Evolutionary conservation across 2,797 vertebrate species (phyloP).

Genomic region (Lateolabrax maculatus): DNA sequence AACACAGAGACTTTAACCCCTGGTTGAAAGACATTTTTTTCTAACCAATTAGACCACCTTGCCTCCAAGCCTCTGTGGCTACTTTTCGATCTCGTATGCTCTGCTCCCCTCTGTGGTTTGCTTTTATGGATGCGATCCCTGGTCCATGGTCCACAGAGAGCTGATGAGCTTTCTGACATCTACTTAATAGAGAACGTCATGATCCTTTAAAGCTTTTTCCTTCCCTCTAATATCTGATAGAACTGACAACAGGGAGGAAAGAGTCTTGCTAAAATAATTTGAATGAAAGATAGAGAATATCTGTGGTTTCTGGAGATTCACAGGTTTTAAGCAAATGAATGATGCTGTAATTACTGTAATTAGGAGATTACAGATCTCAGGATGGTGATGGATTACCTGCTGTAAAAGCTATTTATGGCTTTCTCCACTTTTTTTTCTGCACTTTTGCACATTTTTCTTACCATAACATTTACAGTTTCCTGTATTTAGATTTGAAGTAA

Average conservation of each 20-base stretch:
- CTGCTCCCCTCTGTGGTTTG: neutral
- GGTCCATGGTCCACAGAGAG: slow-evolving; percentile 21
- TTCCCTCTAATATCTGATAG: neutral
- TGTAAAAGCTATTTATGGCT: neutral
- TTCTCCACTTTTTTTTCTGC: too few species aligned
- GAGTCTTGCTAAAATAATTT: too few species aligned
- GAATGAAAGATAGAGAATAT: neutral
- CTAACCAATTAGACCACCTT: slow-evolving; percentile 17
- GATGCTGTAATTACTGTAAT: slow-evolving; percentile 16
- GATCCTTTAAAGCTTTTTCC: slow-evolving; percentile 9
- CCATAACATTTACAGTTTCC: too few species aligned
- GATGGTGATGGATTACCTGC: too few species aligned
- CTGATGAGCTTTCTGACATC: slow-evolving; percentile 17
- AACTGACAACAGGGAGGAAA: slow-evolving; percentile 8
- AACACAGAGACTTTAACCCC: slow-evolving; percentile 11
- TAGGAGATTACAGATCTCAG: too few species aligned
- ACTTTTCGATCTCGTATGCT: neutral
- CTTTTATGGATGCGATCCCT: slow-evolving; percentile 23
- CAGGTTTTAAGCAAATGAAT: slow-evolving; percentile 9
- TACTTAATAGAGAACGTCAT: slow-evolving; percentile 19
- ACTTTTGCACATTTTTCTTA: too few species aligned
- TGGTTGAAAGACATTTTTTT: neutral
- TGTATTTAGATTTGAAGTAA: too few species aligned
- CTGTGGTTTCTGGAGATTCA: slow-evolving; percentile 1
- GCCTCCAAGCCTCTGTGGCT: neutral